Percentiles rank a stretch among this genome's conserved stretches.
phyloP scores from a whole-genome alignment of 2,888 invertebrate species.

The Leptinotarsa tumamoca region DNA sequence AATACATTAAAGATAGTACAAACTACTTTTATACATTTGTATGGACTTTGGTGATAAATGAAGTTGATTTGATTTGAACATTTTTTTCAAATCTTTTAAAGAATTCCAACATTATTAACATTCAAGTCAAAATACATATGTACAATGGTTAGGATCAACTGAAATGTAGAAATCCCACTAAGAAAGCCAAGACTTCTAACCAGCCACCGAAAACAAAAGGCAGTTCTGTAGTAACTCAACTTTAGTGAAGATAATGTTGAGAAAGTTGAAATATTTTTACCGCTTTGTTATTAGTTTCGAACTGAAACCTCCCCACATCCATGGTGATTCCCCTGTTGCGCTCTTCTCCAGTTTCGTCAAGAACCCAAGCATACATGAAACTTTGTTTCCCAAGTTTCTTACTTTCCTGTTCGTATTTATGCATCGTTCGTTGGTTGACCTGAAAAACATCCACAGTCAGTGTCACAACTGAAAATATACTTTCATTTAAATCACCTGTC shows the following conservation, averaged over 20 bases:
- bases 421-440: slow-evolving; percentile 87
- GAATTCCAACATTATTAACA: too few species aligned
- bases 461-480: background rate
- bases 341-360: slow-evolving; percentile 99
- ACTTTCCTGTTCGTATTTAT: slow-evolving; percentile 97
- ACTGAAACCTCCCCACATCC: slow-evolving; percentile 95
- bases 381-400: slow-evolving; percentile 97
- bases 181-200: background rate
- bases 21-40: too few species aligned
- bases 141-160: too few species aligned
- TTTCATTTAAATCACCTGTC: slow-evolving; percentile 70
- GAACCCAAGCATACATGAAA: slow-evolving; percentile 98
- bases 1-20: too few species aligned
- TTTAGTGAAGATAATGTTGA: background rate
- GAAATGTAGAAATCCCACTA: too few species aligned
- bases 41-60: too few species aligned
- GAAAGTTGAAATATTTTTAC: slow-evolving; percentile 39
- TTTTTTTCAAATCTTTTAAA: too few species aligned
- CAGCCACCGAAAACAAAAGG: background rate
- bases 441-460: slow-evolving; percentile 45
- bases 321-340: slow-evolving; percentile 97
- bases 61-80: too few species aligned
- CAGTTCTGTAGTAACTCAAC: background rate
- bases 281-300: slow-evolving; percentile 86
- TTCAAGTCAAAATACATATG: too few species aligned